phyloP scores from a whole-genome alignment of 2,888 invertebrate species.

The Cinara cedri region DNA sequence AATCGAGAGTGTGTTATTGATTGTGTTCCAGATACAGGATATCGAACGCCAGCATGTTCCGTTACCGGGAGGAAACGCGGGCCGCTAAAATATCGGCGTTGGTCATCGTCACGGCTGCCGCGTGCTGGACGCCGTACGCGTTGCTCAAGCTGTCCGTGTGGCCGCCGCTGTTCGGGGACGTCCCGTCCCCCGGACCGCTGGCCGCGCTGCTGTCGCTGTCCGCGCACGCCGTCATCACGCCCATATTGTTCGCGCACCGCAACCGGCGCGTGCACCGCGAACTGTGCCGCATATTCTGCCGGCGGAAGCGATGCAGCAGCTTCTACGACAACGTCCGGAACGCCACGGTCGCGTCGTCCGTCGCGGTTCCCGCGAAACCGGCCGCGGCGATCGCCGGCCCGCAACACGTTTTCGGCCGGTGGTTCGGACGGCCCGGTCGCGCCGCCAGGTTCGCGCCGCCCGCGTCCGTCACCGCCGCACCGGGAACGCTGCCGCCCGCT shows the following conservation, averaged over 20 bases:
- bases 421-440: constrained; percentile 47
- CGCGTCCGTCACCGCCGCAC: constrained; percentile 59
- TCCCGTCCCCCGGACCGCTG: constrained; percentile 56
- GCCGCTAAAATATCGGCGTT: constrained; percentile 85
- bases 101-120: constrained; percentile 73
- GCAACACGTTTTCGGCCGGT: constrained; percentile 47
- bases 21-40: constrained; percentile 66
- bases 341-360: constrained; percentile 50
- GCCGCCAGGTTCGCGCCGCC: constrained; percentile 63
- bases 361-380: constrained; percentile 2
- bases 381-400: not conserved
- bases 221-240: constrained; percentile 72
- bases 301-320: constrained; percentile 56
- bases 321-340: constrained; percentile 57
- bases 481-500: constrained; percentile 63
- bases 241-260: constrained; percentile 78
- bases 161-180: constrained; percentile 53
- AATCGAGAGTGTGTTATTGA: not conserved
- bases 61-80: constrained; percentile 85
- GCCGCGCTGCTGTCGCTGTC: constrained; percentile 62
- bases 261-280: constrained; percentile 72
- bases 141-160: constrained; percentile 60
- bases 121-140: constrained; percentile 68
- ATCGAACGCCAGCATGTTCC: constrained; percentile 82
- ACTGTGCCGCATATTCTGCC: constrained; percentile 62